Evolutionary conservation across 2,888 invertebrate genomes (phyloP).

Genomic region (Lissonota sp.): DNA sequence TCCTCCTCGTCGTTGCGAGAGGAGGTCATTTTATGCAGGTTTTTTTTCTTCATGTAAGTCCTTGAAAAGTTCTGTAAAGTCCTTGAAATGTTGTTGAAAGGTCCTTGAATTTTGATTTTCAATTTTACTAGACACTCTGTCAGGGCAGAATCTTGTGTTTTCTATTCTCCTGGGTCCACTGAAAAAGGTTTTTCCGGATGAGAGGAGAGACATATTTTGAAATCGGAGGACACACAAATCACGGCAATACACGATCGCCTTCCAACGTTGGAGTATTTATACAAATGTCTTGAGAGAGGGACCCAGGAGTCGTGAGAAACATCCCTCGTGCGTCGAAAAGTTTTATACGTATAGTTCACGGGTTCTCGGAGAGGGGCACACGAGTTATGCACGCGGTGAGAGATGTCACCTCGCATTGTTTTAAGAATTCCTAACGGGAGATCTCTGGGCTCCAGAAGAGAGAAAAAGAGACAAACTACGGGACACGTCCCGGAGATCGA

Average conservation of each 20-base stretch:
- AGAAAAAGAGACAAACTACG: conserved; percentile 26
- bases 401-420: conserved; percentile 81
- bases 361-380: conserved; percentile 50
- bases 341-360: conserved; percentile 46
- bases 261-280: conserved; percentile 28
- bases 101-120: no score
- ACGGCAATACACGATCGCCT: conserved; percentile 63
- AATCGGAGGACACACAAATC: conserved; percentile 77
- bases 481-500: conserved; percentile 27
- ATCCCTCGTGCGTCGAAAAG: conserved; percentile 67
- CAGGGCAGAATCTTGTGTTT: background rate
- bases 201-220: conserved; percentile 69
- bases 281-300: conserved; percentile 32
- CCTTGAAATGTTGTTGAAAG: no score
- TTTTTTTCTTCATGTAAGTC: conserved; percentile 10
- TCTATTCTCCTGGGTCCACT: conserved; percentile 5
- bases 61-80: no score
- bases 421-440: conserved; percentile 80
- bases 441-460: conserved; percentile 52
- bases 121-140: no score
- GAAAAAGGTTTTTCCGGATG: conserved; percentile 58
- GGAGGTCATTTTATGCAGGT: conserved; percentile 13
- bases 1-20: background rate
- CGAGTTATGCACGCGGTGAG: conserved; percentile 69
- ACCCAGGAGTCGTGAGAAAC: conserved; percentile 76